These are phyloP conservation scores for Ichneumon xanthorius DNA, from an alignment of 2,888 invertebrate genomes.

Conservation along the genomic window DNA sequence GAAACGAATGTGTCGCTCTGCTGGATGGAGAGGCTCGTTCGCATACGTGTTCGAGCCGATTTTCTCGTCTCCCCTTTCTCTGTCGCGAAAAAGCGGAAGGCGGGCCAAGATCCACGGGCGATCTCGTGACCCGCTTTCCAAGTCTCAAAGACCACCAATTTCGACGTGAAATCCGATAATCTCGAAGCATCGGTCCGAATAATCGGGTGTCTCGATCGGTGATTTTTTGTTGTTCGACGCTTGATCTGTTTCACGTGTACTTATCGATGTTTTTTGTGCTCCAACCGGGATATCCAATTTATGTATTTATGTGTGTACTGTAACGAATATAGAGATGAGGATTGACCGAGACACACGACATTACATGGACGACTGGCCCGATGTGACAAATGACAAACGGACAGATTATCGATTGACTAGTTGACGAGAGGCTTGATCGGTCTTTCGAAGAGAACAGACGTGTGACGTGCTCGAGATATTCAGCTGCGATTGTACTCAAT, in stretches of 20 bases:
- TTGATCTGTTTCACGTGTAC: neutral
- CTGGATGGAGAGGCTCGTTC: slow-evolving; percentile 1
- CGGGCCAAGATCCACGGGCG: slow-evolving; percentile 53
- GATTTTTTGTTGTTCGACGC: slow-evolving; percentile 11
- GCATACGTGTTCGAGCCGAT: slow-evolving; percentile 24
- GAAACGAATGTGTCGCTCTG: slow-evolving; percentile 33
- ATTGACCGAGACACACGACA: too few species aligned
- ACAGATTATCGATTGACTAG: too few species aligned
- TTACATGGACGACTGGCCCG: too few species aligned
- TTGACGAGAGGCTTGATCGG: too few species aligned
- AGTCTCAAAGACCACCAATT: slow-evolving; percentile 60
- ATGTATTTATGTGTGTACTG: too few species aligned
- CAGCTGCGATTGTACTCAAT: too few species aligned
- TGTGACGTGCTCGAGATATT: too few species aligned
- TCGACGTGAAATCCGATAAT: slow-evolving; percentile 52
- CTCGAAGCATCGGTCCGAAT: slow-evolving; percentile 37
- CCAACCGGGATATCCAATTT: neutral
- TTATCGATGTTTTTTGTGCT: neutral
- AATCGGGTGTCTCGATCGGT: slow-evolving; percentile 17
- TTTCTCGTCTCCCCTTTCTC: slow-evolving; percentile 53
- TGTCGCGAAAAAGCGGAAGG: slow-evolving; percentile 48
- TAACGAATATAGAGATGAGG: too few species aligned
- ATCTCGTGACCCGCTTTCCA: slow-evolving; percentile 70
- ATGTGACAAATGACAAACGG: too few species aligned
- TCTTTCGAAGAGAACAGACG: too few species aligned